Percentiles rank a stretch among this genome's conserved stretches.
Evolutionary conservation across 2,888 invertebrate genomes (phyloP).

Genomic region (Lasioglossum oenotherae): DNA sequence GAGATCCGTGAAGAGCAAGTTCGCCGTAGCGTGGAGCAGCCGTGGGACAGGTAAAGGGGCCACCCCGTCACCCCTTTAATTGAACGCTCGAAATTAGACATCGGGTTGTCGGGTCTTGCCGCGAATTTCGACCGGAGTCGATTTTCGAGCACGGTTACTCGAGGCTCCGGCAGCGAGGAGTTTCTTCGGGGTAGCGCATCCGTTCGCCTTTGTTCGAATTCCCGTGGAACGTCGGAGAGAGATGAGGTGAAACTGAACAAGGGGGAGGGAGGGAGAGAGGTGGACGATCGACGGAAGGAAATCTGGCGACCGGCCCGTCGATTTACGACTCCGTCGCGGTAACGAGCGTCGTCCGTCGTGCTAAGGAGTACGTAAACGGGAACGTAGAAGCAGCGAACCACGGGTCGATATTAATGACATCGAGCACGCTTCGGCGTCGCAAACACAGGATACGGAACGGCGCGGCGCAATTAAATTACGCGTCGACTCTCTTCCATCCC

Average conservation of each 20-base stretch:
- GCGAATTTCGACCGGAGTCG: conserved; percentile 1
- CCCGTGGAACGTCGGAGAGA: background rate
- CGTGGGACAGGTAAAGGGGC: background rate
- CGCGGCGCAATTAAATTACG: conserved; percentile 49
- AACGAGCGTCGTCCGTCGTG: conserved; percentile 35
- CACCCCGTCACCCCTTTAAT: conserved; percentile 62
- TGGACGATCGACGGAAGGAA: conserved; percentile 17
- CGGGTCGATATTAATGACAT: conserved; percentile 57
- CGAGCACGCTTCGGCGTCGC: conserved; percentile 37
- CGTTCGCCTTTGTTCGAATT: conserved; percentile 8
- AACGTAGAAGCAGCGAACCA: conserved; percentile 21
- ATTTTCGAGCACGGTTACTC: conserved; percentile 3
- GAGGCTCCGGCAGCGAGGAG: background rate
- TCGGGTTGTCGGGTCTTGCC: conserved; percentile 33
- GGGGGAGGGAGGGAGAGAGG: background rate
- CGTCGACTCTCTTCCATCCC: conserved; percentile 29
- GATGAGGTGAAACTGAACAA: background rate
- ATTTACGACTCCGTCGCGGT: conserved; percentile 31
- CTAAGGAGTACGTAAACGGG: conserved; percentile 31
- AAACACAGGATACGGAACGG: conserved; percentile 22
- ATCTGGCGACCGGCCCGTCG: conserved; percentile 24
- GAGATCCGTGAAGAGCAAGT: conserved; percentile 52
- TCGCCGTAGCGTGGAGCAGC: conserved; percentile 44
- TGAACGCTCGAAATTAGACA: conserved; percentile 66
- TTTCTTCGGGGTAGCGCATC: background rate